phyloP scores from a whole-genome alignment of 2,113 vertebrate species.

The Seriola aureovittata region DNA sequence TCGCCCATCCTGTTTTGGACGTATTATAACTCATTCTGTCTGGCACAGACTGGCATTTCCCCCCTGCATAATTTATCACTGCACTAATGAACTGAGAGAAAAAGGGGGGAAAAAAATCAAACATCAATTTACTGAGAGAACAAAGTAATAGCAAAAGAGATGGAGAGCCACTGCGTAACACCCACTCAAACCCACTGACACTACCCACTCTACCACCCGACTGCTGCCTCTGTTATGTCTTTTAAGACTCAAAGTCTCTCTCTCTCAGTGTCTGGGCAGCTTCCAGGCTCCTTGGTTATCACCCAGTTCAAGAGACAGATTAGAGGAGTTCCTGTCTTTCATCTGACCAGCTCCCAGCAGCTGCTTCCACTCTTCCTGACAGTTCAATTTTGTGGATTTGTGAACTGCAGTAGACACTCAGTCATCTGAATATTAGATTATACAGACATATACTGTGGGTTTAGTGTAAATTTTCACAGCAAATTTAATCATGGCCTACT shows the following conservation, averaged over 20 bases:
- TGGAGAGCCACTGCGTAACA: slow-evolving; percentile 24
- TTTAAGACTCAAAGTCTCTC: slow-evolving; percentile 38
- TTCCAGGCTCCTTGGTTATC: slow-evolving; percentile 76
- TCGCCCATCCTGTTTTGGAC: slow-evolving; percentile 56
- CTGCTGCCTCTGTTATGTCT: slow-evolving; percentile 49
- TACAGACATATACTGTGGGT: neutral
- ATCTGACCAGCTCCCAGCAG: slow-evolving; percentile 59
- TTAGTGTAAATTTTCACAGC: neutral
- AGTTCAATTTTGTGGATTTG: slow-evolving; percentile 19
- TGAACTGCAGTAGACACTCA: slow-evolving; percentile 13
- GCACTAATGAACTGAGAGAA: slow-evolving; percentile 65
- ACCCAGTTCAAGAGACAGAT: slow-evolving; percentile 60
- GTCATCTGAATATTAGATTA: slow-evolving; percentile 1
- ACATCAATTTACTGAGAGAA: slow-evolving; percentile 43
- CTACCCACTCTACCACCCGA: slow-evolving; percentile 28
- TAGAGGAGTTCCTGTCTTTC: slow-evolving; percentile 76
- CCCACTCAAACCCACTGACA: slow-evolving; percentile 48
- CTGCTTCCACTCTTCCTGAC: slow-evolving; percentile 57
- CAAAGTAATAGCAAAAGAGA: slow-evolving; percentile 49
- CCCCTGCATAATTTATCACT: slow-evolving; percentile 73
- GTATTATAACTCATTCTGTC: slow-evolving; percentile 53
- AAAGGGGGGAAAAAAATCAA: slow-evolving; percentile 29
- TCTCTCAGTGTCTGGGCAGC: slow-evolving; percentile 42
- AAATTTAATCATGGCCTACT: neutral
- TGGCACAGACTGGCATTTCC: slow-evolving; percentile 59